These are phyloP conservation scores for Thamnaconus septentrionalis DNA, from an alignment of 2,113 vertebrate species.

Conservation along the genomic window DNA sequence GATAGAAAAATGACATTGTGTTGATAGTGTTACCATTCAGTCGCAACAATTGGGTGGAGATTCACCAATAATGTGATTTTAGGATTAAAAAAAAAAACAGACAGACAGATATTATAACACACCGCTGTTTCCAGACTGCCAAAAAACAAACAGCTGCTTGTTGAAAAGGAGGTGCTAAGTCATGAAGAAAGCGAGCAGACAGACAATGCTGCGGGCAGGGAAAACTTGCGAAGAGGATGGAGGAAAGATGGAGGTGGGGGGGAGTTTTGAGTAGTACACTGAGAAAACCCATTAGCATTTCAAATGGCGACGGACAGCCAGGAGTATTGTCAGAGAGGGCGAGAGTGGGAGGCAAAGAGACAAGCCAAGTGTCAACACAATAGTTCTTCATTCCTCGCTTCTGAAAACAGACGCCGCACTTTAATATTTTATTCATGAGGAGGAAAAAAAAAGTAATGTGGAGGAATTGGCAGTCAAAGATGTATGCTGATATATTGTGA, in stretches of 20 bases:
- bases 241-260: not conserved
- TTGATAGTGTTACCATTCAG: no score
- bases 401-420: constrained; percentile 37
- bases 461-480: constrained; percentile 30
- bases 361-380: constrained; percentile 44
- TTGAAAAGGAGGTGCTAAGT: not conserved
- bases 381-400: constrained; percentile 32
- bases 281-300: constrained; percentile 62
- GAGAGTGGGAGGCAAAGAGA: constrained; percentile 62
- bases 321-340: constrained; percentile 41
- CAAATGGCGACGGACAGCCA: constrained; percentile 50
- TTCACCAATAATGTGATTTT: no score
- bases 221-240: not conserved
- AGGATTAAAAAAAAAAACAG: no score
- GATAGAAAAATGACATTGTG: no score
- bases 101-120: not conserved
- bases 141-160: constrained; percentile 15
- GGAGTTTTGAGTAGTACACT: not conserved
- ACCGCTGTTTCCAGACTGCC: not conserved
- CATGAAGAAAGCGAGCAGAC: no score
- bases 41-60: no score
- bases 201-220: not conserved
- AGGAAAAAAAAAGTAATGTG: constrained; percentile 43
- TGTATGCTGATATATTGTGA: constrained; percentile 1
- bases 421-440: constrained; percentile 67